phyloP scores from a whole-genome alignment of 2,888 invertebrate species.

The Caprella mutica region DNA sequence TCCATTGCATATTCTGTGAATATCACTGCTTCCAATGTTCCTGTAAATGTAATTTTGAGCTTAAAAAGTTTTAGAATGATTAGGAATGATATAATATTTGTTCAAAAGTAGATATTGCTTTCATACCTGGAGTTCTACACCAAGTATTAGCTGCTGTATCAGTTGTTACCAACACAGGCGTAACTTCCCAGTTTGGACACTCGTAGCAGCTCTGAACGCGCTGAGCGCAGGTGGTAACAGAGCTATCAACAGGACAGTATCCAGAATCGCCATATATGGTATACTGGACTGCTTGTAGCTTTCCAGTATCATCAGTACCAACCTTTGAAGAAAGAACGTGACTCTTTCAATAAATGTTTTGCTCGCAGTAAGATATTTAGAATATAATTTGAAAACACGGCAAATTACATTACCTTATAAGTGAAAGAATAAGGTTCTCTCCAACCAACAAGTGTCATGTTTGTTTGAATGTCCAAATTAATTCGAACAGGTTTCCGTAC shows the following conservation, averaged over 20 bases:
- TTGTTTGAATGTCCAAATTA: constrained; percentile 56
- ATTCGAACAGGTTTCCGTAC: constrained; percentile 58
- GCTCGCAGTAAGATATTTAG: not conserved
- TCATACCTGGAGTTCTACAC: constrained; percentile 55
- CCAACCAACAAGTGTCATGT: constrained; percentile 46
- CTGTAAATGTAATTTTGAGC: constrained; percentile 35
- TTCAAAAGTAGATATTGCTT: not conserved
- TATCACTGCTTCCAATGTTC: constrained; percentile 40
- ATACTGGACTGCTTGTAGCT: constrained; percentile 20
- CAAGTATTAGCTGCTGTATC: constrained; percentile 58
- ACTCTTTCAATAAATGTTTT: not conserved
- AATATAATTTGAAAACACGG: not conserved
- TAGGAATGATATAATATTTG: not conserved
- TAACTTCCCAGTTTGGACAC: constrained; percentile 44
- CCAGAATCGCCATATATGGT: constrained; percentile 19
- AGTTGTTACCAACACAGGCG: constrained; percentile 47
- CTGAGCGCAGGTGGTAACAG: not conserved
- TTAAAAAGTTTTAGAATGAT: not conserved
- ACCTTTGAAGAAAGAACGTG: not conserved
- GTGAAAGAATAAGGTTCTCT: constrained; percentile 28
- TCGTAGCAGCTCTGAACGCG: constrained; percentile 14
- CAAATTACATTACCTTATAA: constrained; percentile 29
- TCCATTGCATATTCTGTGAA: constrained; percentile 44
- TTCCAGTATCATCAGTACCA: constrained; percentile 24
- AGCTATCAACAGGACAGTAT: not conserved